phyloP scores from a whole-genome alignment of 2,113 vertebrate genomes.

The Dascyllus trimaculatus region DNA sequence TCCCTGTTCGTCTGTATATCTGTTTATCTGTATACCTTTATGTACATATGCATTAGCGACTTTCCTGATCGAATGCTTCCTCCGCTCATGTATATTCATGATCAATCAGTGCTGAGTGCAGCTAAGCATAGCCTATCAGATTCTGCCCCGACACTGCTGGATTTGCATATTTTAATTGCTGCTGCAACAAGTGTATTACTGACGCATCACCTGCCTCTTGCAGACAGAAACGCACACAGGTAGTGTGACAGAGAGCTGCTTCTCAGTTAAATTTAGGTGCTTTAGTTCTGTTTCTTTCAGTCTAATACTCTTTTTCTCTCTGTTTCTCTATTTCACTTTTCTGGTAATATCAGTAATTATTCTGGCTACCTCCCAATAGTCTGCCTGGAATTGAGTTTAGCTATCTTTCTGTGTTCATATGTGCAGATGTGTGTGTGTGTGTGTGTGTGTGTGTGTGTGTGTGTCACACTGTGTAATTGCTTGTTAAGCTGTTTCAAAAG shows the following conservation, averaged over 20 bases:
- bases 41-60: conserved; percentile 8
- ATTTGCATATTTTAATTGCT: conserved; percentile 79
- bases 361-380: conserved; percentile 55
- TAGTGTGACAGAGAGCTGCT: conserved; percentile 4
- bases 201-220: conserved; percentile 39
- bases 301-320: conserved; percentile 32
- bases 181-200: conserved; percentile 55
- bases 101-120: conserved; percentile 68
- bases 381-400: conserved; percentile 56
- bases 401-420: conserved; percentile 39
- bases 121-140: conserved; percentile 73
- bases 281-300: conserved; percentile 39
- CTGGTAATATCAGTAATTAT: conserved; percentile 67
- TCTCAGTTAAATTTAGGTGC: conserved; percentile 46
- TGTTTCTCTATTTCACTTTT: conserved; percentile 53
- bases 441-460: conserved; percentile 30
- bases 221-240: conserved; percentile 5
- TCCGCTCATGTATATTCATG: conserved; percentile 69
- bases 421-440: conserved; percentile 32
- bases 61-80: conserved; percentile 34
- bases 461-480: conserved; percentile 64
- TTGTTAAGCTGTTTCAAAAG: conserved; percentile 77
- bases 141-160: conserved; percentile 47
- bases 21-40: conserved; percentile 20
- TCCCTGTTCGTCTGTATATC: not conserved